Conservation (phyloP, 2,888 invertebrate species). For the Pemphredon lugubris region DNA sequence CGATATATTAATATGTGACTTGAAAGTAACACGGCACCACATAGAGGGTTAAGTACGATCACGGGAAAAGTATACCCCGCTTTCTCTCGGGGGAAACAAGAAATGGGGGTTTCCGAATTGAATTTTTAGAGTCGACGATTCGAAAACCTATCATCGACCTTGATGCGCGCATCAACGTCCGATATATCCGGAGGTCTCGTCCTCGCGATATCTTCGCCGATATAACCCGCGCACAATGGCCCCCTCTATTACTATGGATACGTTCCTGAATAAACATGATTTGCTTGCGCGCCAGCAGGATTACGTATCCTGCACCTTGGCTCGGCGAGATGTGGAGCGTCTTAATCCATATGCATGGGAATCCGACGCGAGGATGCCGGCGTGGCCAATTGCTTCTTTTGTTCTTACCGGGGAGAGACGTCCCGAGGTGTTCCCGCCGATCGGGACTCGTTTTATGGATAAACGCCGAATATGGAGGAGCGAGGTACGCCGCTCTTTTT, state of each 20-base stretch:
- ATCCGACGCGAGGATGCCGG: constrained; percentile 47
- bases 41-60: too few relatives aligned
- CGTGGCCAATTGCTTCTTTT: constrained; percentile 57
- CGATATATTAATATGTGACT: too few relatives aligned
- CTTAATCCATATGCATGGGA: constrained; percentile 65
- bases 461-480: constrained; percentile 51
- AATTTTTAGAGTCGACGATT: too few relatives aligned
- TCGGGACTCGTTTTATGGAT: constrained; percentile 48
- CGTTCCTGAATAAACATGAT: constrained; percentile 71
- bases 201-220: constrained; percentile 18
- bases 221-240: constrained; percentile 38
- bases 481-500: constrained; percentile 5
- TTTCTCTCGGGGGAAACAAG: too few relatives aligned
- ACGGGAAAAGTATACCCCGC: too few relatives aligned
- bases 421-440: constrained; percentile 35
- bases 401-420: constrained; percentile 34
- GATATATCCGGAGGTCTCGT: constrained; percentile 14
- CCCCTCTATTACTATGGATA: constrained; percentile 61
- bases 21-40: too few relatives aligned
- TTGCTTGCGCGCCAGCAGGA: constrained; percentile 57
- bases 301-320: constrained; percentile 59
- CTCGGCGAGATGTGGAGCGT: constrained; percentile 51
- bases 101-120: too few relatives aligned
- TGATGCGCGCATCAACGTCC: constrained; percentile 20
- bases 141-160: constrained; percentile 25